A percentile compares a stretch with the other conserved stretches of the same genome.
These are phyloP conservation scores for Trididemnum miniatum DNA, from an alignment of 23 tunicate species.

Conservation along the genomic window DNA sequence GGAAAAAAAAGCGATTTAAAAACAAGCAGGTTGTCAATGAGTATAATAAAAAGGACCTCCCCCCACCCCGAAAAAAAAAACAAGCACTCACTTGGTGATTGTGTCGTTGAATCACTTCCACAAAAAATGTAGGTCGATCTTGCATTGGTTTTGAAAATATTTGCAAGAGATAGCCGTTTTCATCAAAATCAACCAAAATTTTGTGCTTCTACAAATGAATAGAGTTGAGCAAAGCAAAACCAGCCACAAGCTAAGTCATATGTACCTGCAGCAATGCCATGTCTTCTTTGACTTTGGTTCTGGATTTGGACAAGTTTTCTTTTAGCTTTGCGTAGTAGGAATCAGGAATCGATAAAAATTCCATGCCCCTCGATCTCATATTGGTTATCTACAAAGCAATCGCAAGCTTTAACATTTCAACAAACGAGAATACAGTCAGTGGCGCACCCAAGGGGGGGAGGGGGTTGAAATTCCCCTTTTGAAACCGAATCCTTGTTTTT, in stretches of 20 bases:
- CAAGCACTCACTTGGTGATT: constrained; percentile 73
- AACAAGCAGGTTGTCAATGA: too few species aligned
- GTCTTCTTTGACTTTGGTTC: constrained; percentile 79
- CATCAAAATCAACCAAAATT: constrained; percentile 89
- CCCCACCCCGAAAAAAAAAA: too few species aligned
- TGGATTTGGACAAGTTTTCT: constrained; percentile 77
- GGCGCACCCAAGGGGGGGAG: too few species aligned
- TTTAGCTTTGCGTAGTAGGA: constrained; percentile 73
- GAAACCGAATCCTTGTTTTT: too few species aligned
- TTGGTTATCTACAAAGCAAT: constrained; percentile 60
- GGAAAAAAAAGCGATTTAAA: too few species aligned
- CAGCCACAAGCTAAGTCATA: background rate
- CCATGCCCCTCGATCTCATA: constrained; percentile 76
- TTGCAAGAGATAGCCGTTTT: constrained; percentile 95
- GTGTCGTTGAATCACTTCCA: constrained; percentile 90
- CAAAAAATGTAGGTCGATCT: constrained; percentile 95
- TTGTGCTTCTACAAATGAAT: constrained; percentile 45
- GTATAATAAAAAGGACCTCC: too few species aligned
- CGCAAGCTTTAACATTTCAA: background rate
- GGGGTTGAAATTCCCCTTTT: too few species aligned
- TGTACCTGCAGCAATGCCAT: constrained; percentile 73
- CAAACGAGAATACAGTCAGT: too few species aligned
- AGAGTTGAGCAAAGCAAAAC: background rate
- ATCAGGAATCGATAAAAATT: constrained; percentile 80
- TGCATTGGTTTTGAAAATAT: constrained; percentile 95